phyloP scores from a whole-genome alignment of 2,888 invertebrate genomes.

The Aplocera efformata region DNA sequence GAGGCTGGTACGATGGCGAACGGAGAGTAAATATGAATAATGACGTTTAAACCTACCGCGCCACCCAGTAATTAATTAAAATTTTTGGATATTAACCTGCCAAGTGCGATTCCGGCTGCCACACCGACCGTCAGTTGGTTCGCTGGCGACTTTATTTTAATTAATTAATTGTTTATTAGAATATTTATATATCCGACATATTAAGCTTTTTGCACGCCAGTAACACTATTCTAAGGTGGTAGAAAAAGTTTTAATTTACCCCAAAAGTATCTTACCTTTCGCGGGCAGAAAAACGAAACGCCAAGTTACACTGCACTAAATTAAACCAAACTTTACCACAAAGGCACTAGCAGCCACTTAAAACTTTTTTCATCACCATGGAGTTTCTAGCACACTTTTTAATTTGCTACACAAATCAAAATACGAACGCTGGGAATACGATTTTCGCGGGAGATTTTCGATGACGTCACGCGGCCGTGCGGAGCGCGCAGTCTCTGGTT shows the following conservation, averaged over 20 bases:
- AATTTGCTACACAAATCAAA: slow-evolving; percentile 16
- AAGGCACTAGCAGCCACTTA: slow-evolving; percentile 11
- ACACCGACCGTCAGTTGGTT: no score
- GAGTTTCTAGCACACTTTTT: slow-evolving; percentile 12
- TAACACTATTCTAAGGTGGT: no score
- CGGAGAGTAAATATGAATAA: no score
- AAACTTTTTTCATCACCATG: slow-evolving; percentile 7
- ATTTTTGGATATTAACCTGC: no score
- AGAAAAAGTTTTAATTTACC: background rate
- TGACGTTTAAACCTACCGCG: no score
- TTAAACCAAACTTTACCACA: slow-evolving; percentile 7
- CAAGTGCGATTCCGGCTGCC: no score
- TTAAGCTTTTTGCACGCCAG: no score
- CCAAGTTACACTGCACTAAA: slow-evolving; percentile 10
- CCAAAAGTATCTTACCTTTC: slow-evolving; percentile 10
- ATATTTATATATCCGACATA: no score
- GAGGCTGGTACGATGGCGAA: no score
- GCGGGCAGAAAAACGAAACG: slow-evolving; percentile 5
- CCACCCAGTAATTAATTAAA: no score
- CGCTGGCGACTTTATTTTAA: no score
- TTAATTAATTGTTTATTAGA: no score
- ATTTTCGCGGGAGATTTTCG: slow-evolving; percentile 32
- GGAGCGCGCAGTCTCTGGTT: slow-evolving; percentile 38
- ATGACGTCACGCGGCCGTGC: slow-evolving; percentile 39
- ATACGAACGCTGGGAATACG: slow-evolving; percentile 19